These are phyloP conservation scores for Rhopalosiphum maidis DNA, from an alignment of 1,140 invertebrate species.

Conservation along the genomic window DNA sequence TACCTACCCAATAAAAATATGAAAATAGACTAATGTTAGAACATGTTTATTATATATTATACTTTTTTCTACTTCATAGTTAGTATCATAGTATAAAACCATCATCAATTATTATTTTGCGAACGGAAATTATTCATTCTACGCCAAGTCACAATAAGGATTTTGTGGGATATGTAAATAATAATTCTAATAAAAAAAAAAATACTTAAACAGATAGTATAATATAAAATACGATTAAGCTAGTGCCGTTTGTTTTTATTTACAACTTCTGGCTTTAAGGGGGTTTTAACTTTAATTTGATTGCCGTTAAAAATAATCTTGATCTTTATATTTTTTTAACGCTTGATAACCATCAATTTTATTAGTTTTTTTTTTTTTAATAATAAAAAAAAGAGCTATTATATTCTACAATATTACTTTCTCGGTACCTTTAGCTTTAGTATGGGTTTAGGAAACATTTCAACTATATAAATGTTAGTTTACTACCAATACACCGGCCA, in stretches of 20 bases:
- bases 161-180: neutral
- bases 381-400: constrained; percentile 36
- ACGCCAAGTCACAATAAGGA: neutral
- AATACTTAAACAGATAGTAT: neutral
- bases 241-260: constrained; percentile 13
- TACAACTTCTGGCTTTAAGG: constrained; percentile 19
- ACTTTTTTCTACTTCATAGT: neutral
- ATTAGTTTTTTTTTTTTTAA: constrained; percentile 29
- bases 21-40: neutral
- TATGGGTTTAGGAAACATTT: neutral
- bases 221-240: neutral
- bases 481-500: constrained; percentile 28
- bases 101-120: neutral
- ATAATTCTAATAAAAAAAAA: constrained; percentile 16
- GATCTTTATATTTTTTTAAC: constrained; percentile 39
- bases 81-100: neutral
- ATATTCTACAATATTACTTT: constrained; percentile 8
- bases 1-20: neutral
- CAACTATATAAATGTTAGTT: constrained; percentile 39
- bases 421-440: neutral
- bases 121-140: neutral
- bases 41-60: neutral
- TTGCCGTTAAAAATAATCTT: constrained; percentile 32
- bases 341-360: constrained; percentile 24
- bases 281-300: constrained; percentile 37